Base-by-base conservation (phyloP, 2,888 invertebrate species). In the Slavum lentiscoides region DNA sequence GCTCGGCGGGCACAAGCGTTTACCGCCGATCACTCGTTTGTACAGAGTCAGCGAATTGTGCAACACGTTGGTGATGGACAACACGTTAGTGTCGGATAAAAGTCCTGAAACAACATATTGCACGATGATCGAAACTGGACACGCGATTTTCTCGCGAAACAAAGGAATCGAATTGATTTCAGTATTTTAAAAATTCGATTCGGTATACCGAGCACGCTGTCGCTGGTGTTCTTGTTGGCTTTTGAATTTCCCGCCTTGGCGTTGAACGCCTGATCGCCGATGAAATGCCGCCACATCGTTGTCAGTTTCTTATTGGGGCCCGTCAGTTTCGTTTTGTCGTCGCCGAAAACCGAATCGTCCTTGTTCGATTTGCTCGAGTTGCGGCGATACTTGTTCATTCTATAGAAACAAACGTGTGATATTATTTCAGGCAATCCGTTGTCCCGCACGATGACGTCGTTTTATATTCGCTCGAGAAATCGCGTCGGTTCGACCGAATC, bases 31-130 rank as follows among this genome's bases (percentile, higher is more conserved):
- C 72, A 89, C 89, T 82, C 90, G 86, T 84, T 90, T 90, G 85
- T 90, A 90, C 86, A 90, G 88, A 9, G 90, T 90, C 83, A 90
- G 88, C 62, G 90, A 88, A 85, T 90, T 90, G 85, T 90, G 89
- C 69, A 90, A 87, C 75, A 89, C 88, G 84, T 88, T 88, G 81
- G 90, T 86, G 67, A 90, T 88, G 82, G 88, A 87, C 83, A 87
- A 86, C 6, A 88, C 88, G 83, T 88, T 88, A 58, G 86, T 85
- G 82, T 85, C 85, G 23, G 86, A 85, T 83, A 87, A 83, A 43
- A 86, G 85, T 74, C 86, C 86, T 86, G 85, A 49, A 82, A 81
- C 19, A 68, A 61, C 3, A 23, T 53, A 30, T 43, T 53, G 59
- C 43, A 7, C 7, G 43, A 59, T 59, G 3, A 21, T 59, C 11